Evolutionary conservation across 2,888 invertebrate species (phyloP), one percentile per base, ranked within the genome.

Genomic region (Lasioglossum pauxillum): DNA sequence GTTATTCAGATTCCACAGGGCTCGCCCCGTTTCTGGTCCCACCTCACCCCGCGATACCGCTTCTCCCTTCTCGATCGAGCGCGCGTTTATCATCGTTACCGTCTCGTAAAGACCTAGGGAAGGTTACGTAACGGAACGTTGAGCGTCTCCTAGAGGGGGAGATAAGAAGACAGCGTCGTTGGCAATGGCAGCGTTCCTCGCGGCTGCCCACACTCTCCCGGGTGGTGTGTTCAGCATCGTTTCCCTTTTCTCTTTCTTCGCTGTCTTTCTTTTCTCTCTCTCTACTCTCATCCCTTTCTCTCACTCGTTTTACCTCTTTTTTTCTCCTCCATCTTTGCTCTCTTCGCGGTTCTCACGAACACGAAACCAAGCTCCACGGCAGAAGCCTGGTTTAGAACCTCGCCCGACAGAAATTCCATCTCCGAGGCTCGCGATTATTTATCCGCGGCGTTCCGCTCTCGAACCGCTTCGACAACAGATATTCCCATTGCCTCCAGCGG

Each of bases 1-100:
- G 73, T 88, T 87, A 77, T 89, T 89, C 83, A 85, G 78, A 82
- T 80, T 38, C 38, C 23, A 31, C 31, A 64, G 19, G 38, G 35
- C 12, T 69, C 69, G 38, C 69, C 69, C 69, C 69, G 69, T 35
- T 38, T 69, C 69, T 69, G 71, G 41, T 38, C 41, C 71, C 41
- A n/a, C 71, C 14, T 38, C 69, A n/a, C 41, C 41, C 41, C 44
- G 57, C 46, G 19, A 74, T 27, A 38, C 60, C 46, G 8, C 71
- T 69, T 53, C 46, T 35, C 49, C 60, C 46, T 53, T 35, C 46
- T 16, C 23, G 35, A 46, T 57, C 78, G 38, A 49, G 38, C 44
- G 38, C 35, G n/a, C 75, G 84, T 75, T 84, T 53, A 64, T 85
- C 75, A 80, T 71, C 64, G 76, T 71, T 53, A 60, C 35, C 44